Conservation (phyloP, 2,113 vertebrate genomes). For the Epinephelus cyanopodus region DNA sequence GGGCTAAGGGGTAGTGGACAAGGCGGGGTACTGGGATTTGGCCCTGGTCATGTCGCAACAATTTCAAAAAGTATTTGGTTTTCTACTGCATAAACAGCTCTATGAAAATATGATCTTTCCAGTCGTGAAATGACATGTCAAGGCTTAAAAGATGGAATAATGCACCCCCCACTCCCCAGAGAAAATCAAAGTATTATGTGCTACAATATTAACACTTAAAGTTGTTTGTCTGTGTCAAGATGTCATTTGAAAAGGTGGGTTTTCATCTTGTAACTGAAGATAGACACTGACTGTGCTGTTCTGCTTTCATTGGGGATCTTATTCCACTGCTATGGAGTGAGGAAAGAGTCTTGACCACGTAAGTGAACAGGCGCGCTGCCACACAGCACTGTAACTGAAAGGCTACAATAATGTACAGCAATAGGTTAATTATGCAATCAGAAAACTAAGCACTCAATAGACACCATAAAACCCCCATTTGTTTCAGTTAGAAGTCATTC, state of each 20-base stretch:
- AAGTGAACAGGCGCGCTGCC: not conserved
- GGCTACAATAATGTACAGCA: not conserved
- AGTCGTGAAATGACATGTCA: no score
- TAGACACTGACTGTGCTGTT: not conserved
- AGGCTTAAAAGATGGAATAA: no score
- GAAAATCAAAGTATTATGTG: not conserved
- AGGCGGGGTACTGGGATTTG: no score
- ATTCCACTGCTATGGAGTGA: not conserved
- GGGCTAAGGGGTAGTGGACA: no score
- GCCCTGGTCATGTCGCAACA: no score
- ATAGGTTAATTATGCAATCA: not conserved
- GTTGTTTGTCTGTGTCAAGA: not conserved
- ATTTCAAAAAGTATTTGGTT: no score
- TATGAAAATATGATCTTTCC: no score
- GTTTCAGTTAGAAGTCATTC: conserved; percentile 26
- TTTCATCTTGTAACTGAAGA: not conserved
- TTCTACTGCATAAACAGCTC: no score
- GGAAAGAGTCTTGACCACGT: not conserved
- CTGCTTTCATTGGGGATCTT: not conserved
- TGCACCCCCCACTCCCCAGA: no score
- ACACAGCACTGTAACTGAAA: conserved; percentile 1
- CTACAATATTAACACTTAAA: not conserved
- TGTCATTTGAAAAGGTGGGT: not conserved
- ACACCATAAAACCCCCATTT: conserved; percentile 4
- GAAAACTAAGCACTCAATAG: not conserved